phyloP scores from a whole-genome alignment of 2,113 vertebrate species.

The Sapayoa aenigma region DNA sequence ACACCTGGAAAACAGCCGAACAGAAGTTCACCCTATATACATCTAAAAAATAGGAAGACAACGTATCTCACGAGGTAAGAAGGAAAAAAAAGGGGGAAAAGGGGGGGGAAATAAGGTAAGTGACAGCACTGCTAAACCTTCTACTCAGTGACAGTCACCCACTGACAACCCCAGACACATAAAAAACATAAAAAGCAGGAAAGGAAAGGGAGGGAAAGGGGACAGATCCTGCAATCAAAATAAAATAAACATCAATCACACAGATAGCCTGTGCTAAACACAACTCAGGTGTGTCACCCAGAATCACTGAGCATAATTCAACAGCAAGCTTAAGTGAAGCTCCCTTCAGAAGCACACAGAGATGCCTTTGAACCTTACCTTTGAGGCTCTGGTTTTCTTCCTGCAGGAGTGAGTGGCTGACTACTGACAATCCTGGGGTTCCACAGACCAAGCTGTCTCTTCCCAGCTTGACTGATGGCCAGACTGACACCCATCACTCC shows the following conservation, averaged over 20 bases:
- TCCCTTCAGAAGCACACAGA: conserved; percentile 56
- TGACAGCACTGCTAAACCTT: not conserved
- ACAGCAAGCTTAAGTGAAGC: not conserved
- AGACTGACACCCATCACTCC: conserved; percentile 53
- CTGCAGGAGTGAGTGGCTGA: conserved; percentile 49
- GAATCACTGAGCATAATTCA: conserved; percentile 19
- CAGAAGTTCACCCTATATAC: not conserved
- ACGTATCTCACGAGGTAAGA: not conserved
- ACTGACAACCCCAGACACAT: not conserved
- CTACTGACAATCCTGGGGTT: conserved; percentile 35
- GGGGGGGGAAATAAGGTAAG: too few relatives aligned
- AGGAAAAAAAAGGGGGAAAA: too few relatives aligned
- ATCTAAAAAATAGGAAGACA: not conserved
- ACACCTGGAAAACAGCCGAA: not conserved
- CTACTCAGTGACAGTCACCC: not conserved
- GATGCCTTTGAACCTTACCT: conserved; percentile 61
- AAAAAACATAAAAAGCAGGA: not conserved
- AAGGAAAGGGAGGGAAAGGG: too few relatives aligned
- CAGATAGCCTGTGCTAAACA: not conserved
- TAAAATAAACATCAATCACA: not conserved
- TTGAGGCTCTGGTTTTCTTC: conserved; percentile 43
- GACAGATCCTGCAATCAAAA: not conserved
- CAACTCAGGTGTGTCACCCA: not conserved
- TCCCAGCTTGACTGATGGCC: conserved; percentile 59
- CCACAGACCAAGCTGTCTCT: conserved; percentile 60